A percentile compares a stretch with the other conserved stretches of the same genome.
These are phyloP conservation scores for Echeneis naucrates DNA, from an alignment of 2,797 vertebrate species.

Conservation along the genomic window DNA sequence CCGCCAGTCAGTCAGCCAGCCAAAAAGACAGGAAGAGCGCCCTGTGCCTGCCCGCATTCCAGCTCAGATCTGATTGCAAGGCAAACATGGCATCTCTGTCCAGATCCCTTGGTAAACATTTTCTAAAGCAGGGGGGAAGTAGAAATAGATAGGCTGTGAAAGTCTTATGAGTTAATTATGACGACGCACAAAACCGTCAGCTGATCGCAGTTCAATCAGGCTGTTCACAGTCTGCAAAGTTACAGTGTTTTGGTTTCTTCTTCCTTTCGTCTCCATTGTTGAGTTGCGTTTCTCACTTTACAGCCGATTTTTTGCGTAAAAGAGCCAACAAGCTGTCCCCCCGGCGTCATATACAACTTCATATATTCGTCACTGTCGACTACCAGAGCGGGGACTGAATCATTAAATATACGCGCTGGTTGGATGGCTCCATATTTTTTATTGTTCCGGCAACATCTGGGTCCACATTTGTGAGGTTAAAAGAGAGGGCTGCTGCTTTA, in stretches of 20 bases:
- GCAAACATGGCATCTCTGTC: constrained; percentile 80
- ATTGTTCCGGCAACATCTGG: constrained; percentile 78
- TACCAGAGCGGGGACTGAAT: constrained; percentile 45
- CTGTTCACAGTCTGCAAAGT: constrained; percentile 42
- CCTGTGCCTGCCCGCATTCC: constrained; percentile 64
- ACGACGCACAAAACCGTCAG: constrained; percentile 53
- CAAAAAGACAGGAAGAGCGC: constrained; percentile 60
- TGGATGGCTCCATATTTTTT: constrained; percentile 67
- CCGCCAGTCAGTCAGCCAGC: constrained; percentile 45
- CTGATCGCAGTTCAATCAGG: constrained; percentile 47
- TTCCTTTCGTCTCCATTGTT: not conserved
- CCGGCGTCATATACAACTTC: constrained; percentile 17
- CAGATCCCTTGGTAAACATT: constrained; percentile 76
- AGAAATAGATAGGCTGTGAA: constrained; percentile 67
- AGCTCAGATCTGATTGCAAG: constrained; percentile 83
- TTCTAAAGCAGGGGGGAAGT: constrained; percentile 63
- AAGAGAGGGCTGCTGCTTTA: constrained; percentile 77
- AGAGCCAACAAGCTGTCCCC: not conserved
- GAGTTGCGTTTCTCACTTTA: not conserved
- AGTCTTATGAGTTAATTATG: constrained; percentile 76
- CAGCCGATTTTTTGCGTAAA: constrained; percentile 2
- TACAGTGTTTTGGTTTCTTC: not conserved
- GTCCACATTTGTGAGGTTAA: constrained; percentile 76
- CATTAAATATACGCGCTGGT: constrained; percentile 43
- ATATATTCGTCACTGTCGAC: constrained; percentile 41